Conservation (phyloP, 2,888 invertebrate genomes). For the Stictocephala bisonia region DNA sequence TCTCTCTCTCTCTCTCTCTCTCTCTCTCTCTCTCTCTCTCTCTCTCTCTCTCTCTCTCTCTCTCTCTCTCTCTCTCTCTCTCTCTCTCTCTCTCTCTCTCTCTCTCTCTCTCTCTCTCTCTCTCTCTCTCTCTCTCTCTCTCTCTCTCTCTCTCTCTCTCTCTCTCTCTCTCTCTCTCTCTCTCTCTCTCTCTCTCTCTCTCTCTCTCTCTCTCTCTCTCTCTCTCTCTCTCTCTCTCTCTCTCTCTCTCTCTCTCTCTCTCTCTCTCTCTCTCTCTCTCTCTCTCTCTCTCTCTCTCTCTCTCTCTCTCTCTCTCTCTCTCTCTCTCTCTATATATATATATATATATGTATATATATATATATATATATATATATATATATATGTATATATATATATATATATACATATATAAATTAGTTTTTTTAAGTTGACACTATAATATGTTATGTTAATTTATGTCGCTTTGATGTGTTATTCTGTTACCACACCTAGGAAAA, state of each 20-base stretch:
- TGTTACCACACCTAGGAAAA: too few relatives aligned
- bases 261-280: constrained; percentile 8
- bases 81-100: constrained; percentile 13
- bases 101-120: not conserved
- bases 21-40: constrained; percentile 13
- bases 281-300: constrained; percentile 13
- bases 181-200: not conserved
- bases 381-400: too few relatives aligned
- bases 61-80: constrained; percentile 13
- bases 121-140: not conserved
- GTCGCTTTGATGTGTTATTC: too few relatives aligned
- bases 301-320: constrained; percentile 13
- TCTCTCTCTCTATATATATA: too few relatives aligned
- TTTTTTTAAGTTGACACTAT: too few relatives aligned
- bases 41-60: constrained; percentile 9
- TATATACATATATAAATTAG: too few relatives aligned
- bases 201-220: not conserved
- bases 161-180: constrained; percentile 13
- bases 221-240: constrained; percentile 1
- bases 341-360: too few relatives aligned
- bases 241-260: constrained; percentile 1
- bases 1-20: constrained; percentile 13
- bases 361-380: too few relatives aligned
- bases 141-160: constrained; percentile 13
- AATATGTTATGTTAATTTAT: too few relatives aligned